Evolutionary conservation across 2,888 invertebrate genomes (phyloP).

Genomic region (Pyrocoelia pectoralis): DNA sequence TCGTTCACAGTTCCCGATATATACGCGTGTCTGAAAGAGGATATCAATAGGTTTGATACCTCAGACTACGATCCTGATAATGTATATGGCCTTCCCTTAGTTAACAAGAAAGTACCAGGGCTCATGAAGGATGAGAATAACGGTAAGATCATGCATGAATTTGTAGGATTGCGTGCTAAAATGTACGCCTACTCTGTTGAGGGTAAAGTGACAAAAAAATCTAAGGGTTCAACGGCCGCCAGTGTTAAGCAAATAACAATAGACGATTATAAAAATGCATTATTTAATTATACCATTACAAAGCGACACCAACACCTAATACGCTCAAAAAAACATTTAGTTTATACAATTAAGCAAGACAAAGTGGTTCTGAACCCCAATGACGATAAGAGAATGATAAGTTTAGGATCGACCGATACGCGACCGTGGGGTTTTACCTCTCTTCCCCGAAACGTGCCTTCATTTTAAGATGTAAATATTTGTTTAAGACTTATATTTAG

Average conservation of each 20-base stretch:
- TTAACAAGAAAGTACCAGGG: slow-evolving; percentile 45
- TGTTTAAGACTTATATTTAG: too few species aligned
- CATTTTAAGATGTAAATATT: too few species aligned
- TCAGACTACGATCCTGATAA: slow-evolving; percentile 40
- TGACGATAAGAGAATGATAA: too few species aligned
- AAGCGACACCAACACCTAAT: too few species aligned
- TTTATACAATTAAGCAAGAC: too few species aligned
- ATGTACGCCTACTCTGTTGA: slow-evolving; percentile 34
- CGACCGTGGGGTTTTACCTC: too few species aligned
- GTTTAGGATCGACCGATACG: too few species aligned
- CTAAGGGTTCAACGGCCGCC: slow-evolving; percentile 5
- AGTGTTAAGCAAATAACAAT: neutral
- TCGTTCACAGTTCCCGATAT: slow-evolving; percentile 12
- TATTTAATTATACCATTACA: too few species aligned
- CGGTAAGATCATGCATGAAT: slow-evolving; percentile 37
- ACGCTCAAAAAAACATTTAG: too few species aligned
- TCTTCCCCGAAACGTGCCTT: too few species aligned
- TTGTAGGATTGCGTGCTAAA: slow-evolving; percentile 44
- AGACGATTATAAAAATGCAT: too few species aligned
- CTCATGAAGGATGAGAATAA: slow-evolving; percentile 44
- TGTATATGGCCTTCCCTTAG: slow-evolving; percentile 38
- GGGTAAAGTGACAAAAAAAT: slow-evolving; percentile 38
- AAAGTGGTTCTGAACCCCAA: too few species aligned
- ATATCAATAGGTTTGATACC: slow-evolving; percentile 41
- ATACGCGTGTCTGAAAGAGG: slow-evolving; percentile 28